Evolutionary conservation across 2,888 invertebrate genomes (phyloP).

Genomic region (Andrena chrysosceles): DNA sequence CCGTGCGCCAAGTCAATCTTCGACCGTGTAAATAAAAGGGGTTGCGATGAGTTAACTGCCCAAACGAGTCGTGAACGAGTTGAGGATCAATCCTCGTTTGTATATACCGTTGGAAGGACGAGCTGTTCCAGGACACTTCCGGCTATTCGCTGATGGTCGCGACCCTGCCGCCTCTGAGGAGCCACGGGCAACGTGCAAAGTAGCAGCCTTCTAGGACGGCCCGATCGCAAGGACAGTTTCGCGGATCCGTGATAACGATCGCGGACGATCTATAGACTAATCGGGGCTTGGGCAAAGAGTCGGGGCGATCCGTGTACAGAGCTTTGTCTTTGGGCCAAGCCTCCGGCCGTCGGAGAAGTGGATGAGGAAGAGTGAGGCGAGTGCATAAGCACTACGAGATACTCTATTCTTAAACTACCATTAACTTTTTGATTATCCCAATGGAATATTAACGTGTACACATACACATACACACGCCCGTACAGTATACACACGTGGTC

Average conservation of each 20-base stretch:
- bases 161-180: neutral
- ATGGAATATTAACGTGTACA: constrained; percentile 61
- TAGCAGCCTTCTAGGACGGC: constrained; percentile 63
- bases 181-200: constrained; percentile 80
- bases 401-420: constrained; percentile 66
- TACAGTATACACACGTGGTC: neutral
- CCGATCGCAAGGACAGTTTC: constrained; percentile 4
- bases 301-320: neutral
- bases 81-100: constrained; percentile 35
- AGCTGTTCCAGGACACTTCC: neutral
- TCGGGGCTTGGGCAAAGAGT: neutral
- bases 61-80: neutral
- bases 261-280: neutral
- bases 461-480: constrained; percentile 41
- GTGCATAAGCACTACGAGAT: constrained; percentile 47
- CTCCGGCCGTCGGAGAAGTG: constrained; percentile 32
- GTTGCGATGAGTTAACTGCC: neutral
- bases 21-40: constrained; percentile 40
- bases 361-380: constrained; percentile 19
- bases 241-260: neutral
- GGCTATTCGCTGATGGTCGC: constrained; percentile 14
- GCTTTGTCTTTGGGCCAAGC: constrained; percentile 2
- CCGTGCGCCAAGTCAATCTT: constrained; percentile 1
- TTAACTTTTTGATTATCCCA: constrained; percentile 68
- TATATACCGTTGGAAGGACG: constrained; percentile 13